These are phyloP conservation scores for Glaucidium brasilianum DNA, from an alignment of 2,113 vertebrate species.

Conservation along the genomic window DNA sequence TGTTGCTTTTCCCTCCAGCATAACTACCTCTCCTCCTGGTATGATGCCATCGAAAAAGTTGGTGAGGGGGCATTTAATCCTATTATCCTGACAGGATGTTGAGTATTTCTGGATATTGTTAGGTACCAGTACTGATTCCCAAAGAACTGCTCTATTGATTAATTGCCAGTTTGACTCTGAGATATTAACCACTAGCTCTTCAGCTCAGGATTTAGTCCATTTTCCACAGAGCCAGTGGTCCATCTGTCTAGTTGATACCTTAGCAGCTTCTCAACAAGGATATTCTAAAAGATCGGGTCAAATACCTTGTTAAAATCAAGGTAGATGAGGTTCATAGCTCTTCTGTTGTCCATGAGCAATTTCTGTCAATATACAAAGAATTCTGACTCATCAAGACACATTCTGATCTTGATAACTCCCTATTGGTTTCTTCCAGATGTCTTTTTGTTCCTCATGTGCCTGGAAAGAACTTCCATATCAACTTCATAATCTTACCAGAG, in stretches of 20 bases:
- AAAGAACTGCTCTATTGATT: background rate
- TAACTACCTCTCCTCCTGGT: background rate
- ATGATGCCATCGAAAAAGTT: background rate
- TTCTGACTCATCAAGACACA: background rate
- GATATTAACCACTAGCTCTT: background rate
- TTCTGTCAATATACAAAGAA: background rate
- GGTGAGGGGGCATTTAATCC: background rate
- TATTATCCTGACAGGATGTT: background rate
- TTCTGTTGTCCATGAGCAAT: background rate
- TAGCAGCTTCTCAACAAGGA: background rate
- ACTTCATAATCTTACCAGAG: background rate
- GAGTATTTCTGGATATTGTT: background rate
- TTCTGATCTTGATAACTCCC: background rate
- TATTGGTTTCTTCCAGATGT: fast-evolving
- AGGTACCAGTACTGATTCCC: background rate
- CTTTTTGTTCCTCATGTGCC: background rate
- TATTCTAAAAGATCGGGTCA: background rate
- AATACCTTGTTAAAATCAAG: background rate
- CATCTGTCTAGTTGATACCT: too few relatives aligned
- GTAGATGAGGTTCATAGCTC: background rate
- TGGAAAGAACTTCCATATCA: background rate
- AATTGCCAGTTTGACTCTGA: background rate
- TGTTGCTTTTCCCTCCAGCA: background rate
- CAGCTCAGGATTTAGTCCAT: background rate
- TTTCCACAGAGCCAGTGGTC: background rate